Evolutionary conservation across 2,888 invertebrate species (phyloP), one percentile per base, ranked within the genome.

Genomic region (Monochamus alternatus): DNA sequence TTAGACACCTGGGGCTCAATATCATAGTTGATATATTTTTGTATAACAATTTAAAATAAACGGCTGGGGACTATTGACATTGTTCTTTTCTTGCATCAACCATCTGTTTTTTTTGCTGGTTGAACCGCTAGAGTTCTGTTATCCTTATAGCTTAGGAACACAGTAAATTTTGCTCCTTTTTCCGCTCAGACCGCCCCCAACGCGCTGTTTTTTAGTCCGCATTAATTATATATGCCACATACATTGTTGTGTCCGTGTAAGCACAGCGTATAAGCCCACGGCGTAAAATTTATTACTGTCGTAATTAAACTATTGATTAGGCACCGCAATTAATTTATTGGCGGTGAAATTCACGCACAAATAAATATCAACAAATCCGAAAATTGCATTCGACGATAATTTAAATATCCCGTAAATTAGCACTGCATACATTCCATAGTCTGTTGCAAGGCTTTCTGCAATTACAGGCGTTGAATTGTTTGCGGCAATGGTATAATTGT

Each of bases 221-320:
- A 47, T 47, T 47, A 47, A 47, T 47, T 47, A 47, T 47, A 47
- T 12, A 47, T 38, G 12, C 12, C 47, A 12, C 12, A 47, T 47
- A 12, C 47, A 47, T 47, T 12, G 47, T 9, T 47, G 47, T 47
- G 47, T 47, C 47, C 47, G 12, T 47, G 47, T 63, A 63, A 38
- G n/a, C n/a, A 12, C 38, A 32, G 32, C 31, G 31, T 66, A 66
- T 22, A 44, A 55, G 14, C 55, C 31, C 66, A 55, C 31, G 32
- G 52, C 68, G 44, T 22, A 3, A 58, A 68, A 58, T 68, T 68
- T 59, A 68, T 68, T 59, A 58, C 43, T 14, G 14, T 22, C 58
- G 58, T 68, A 68, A 68, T 68, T 68, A 68, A 59, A 68, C 68
- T 58, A 68, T 68, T 68, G 68, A 59, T 59, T 68, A 43, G 32